Evolutionary conservation across 2,113 vertebrate species (phyloP).

Genomic region (Pithys albifrons): DNA sequence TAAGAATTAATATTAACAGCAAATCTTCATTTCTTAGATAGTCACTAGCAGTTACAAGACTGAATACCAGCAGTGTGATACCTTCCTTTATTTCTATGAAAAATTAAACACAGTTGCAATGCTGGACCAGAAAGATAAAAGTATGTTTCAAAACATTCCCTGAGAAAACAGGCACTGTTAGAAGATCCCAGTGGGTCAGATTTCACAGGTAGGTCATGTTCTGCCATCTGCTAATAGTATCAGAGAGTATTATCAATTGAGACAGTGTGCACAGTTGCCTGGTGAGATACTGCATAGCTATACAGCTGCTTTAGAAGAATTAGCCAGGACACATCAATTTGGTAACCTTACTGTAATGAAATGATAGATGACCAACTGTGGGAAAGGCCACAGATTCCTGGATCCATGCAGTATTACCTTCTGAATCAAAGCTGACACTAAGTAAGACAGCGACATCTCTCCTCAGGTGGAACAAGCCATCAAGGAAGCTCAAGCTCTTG

Average conservation of each 20-base stretch:
- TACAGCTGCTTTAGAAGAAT: background rate
- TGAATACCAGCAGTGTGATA: background rate
- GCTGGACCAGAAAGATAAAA: background rate
- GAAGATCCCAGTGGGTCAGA: background rate
- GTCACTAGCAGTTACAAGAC: background rate
- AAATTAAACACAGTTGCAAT: background rate
- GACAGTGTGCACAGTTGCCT: background rate
- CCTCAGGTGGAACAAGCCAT: background rate
- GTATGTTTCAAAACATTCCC: background rate
- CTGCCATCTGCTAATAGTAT: constrained; percentile 34
- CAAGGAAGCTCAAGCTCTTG: background rate
- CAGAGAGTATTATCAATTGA: constrained; percentile 9
- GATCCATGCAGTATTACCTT: background rate
- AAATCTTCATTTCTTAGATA: constrained; percentile 26
- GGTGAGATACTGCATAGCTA: background rate
- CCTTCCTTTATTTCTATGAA: background rate
- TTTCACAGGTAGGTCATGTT: constrained; percentile 10
- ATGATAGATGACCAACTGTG: constrained; percentile 54
- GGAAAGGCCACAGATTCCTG: background rate
- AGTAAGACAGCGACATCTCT: background rate
- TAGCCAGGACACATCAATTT: constrained; percentile 25
- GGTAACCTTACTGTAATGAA: constrained; percentile 37
- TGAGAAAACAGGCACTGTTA: background rate
- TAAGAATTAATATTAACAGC: constrained; percentile 34
- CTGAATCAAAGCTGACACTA: constrained; percentile 24